Percentiles rank a stretch among this genome's conserved stretches.
These are phyloP conservation scores for Panagrolaimus sp. DNA, from an alignment of 1,140 invertebrate species.

Conservation along the genomic window DNA sequence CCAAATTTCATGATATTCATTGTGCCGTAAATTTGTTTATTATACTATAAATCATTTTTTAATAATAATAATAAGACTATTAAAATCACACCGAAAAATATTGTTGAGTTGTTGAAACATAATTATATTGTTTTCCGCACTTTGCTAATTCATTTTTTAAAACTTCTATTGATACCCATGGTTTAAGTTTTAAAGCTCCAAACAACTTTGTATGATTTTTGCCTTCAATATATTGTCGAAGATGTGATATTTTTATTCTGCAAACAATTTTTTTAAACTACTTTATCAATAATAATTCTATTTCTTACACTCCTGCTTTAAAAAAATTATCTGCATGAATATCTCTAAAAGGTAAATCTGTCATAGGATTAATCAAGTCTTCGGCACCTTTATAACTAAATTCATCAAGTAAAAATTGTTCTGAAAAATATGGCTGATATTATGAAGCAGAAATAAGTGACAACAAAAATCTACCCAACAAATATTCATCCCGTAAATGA, in stretches of 20 bases:
- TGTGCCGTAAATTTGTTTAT: not conserved
- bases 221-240: slow-evolving; percentile 2
- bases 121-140: slow-evolving; percentile 3
- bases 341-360: not conserved
- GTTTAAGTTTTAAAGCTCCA: not conserved
- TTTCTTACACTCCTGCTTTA: slow-evolving; percentile 4
- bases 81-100: not conserved
- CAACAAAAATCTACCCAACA: too few relatives aligned
- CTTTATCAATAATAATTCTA: too few relatives aligned
- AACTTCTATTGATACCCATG: slow-evolving; percentile 5
- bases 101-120: slow-evolving; percentile 4
- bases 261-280: not conserved
- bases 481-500: not conserved
- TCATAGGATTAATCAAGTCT: not conserved
- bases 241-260: not conserved
- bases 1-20: slow-evolving; percentile 10
- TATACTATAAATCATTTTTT: not conserved
- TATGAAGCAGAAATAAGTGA: too few relatives aligned
- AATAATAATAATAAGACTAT: not conserved
- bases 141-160: not conserved
- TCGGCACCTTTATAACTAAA: slow-evolving; percentile 2
- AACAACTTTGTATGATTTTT: slow-evolving; percentile 9
- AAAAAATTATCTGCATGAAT: slow-evolving; percentile 11
- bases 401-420: slow-evolving; percentile 7
- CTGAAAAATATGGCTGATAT: not conserved